phyloP scores from a whole-genome alignment of 2,888 invertebrate genomes.

The Conops quadrifasciatus region DNA sequence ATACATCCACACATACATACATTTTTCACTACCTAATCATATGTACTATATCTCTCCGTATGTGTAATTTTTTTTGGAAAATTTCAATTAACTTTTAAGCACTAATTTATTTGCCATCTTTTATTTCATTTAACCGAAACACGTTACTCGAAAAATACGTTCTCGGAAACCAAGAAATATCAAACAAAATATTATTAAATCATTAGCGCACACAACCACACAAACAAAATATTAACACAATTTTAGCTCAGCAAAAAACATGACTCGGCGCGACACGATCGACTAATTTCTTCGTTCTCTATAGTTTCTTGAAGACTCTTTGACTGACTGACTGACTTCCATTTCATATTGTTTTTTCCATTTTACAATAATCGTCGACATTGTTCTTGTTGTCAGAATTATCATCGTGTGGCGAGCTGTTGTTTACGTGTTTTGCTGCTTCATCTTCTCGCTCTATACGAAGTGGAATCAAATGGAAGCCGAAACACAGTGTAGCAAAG shows the following conservation, averaged over 20 bases:
- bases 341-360: constrained; percentile 20
- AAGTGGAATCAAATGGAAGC: neutral
- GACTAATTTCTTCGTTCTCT: constrained; percentile 14
- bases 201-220: no score
- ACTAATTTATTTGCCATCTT: no score
- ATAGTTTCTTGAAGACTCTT: constrained; percentile 26
- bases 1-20: no score
- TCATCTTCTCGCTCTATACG: neutral
- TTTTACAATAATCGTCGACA: constrained; percentile 18
- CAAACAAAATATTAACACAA: constrained; percentile 14
- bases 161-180: no score
- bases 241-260: constrained; percentile 21
- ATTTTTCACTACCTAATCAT: no score
- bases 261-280: constrained; percentile 18
- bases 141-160: no score
- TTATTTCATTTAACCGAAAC: no score
- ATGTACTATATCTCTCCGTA: no score
- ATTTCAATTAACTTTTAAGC: no score
- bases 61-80: no score
- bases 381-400: constrained; percentile 30
- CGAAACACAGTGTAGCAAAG: neutral
- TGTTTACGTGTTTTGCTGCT: constrained; percentile 8
- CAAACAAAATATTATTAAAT: no score
- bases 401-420: constrained; percentile 24
- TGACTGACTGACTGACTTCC: constrained; percentile 28